Conservation (phyloP, 2,888 invertebrate genomes). For the Resseliella maxima region DNA sequence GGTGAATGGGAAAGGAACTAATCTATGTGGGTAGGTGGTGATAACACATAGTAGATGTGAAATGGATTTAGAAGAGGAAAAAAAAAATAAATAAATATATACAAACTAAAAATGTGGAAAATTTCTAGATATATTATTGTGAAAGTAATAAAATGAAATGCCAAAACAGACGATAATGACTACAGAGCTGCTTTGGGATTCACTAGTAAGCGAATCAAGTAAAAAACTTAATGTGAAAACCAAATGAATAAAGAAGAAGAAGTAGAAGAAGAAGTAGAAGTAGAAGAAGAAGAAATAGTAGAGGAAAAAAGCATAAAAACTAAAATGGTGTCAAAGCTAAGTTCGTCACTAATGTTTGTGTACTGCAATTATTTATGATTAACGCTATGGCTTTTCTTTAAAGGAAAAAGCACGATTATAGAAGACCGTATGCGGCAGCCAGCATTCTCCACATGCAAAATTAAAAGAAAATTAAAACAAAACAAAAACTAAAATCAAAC, state of each 20-base stretch:
- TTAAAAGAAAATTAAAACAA: neutral
- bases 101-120: neutral
- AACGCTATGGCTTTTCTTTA: constrained; percentile 32
- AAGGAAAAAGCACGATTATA: constrained; percentile 50
- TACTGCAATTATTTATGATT: constrained; percentile 27
- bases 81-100: neutral
- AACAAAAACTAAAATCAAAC: neutral
- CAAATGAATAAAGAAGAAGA: neutral
- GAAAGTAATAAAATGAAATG: neutral
- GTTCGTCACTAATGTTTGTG: constrained; percentile 11
- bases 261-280: no score
- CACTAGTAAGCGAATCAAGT: neutral
- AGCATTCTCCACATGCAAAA: constrained; percentile 53
- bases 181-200: neutral
- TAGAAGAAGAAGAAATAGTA: no score
- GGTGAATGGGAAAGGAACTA: neutral
- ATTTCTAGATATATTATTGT: neutral
- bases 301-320: no score
- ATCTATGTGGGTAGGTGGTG: no score
- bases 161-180: neutral
- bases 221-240: neutral
- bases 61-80: neutral
- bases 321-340: constrained; percentile 46
- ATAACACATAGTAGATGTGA: neutral
- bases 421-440: constrained; percentile 52